A percentile compares a stretch with the other conserved stretches of the same genome.
Evolutionary conservation across 2,797 vertebrate species (phyloP).

Genomic region (Etheostoma nigrum): DNA sequence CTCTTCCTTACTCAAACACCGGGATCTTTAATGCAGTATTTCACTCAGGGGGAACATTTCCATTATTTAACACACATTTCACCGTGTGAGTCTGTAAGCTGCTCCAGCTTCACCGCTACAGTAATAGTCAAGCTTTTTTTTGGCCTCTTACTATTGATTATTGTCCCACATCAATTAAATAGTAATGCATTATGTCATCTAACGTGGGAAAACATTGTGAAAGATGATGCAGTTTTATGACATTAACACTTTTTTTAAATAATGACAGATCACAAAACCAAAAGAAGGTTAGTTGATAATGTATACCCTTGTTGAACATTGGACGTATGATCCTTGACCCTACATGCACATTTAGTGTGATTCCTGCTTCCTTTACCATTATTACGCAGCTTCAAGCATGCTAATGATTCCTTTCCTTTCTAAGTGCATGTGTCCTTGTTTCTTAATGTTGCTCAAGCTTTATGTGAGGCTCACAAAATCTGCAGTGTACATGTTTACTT

Average conservation of each 20-base stretch:
- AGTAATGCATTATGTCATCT: background rate
- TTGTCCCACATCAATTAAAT: background rate
- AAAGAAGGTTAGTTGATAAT: background rate
- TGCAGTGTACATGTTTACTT: background rate
- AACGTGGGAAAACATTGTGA: background rate
- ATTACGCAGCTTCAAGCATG: background rate
- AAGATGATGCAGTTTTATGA: background rate
- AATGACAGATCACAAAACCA: too few relatives aligned
- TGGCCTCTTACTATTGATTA: background rate
- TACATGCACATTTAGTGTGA: background rate
- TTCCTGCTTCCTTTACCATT: background rate
- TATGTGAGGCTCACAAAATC: background rate
- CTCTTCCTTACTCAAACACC: constrained; percentile 58
- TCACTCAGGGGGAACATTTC: constrained; percentile 55
- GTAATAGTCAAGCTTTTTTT: background rate
- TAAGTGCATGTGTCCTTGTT: background rate
- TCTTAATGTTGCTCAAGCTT: background rate
- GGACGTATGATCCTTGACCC: background rate
- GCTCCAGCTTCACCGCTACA: constrained; percentile 7
- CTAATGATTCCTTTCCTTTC: background rate
- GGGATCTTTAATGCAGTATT: constrained; percentile 57
- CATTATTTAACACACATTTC: constrained; percentile 62
- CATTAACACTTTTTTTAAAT: too few relatives aligned
- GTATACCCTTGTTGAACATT: background rate
- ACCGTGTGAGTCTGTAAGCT: constrained; percentile 18